Percentiles rank a stretch among this genome's conserved stretches.
Conservation (phyloP, 2,113 vertebrate species). For the Bucco capensis region DNA sequence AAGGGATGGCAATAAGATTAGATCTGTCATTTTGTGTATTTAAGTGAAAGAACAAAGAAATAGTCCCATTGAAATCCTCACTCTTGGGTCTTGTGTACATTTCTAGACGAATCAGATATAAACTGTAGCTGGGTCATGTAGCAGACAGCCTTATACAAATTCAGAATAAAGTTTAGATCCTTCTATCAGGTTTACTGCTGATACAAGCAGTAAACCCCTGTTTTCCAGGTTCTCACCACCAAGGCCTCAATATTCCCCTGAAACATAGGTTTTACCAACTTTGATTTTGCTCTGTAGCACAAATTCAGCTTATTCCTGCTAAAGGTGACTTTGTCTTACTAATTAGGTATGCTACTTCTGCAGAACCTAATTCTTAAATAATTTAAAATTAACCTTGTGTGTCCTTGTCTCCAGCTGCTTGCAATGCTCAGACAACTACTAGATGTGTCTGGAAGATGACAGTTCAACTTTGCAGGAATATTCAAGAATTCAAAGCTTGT, state of each 20-base stretch:
- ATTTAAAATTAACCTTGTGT: not conserved
- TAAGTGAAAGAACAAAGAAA: not conserved
- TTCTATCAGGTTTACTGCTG: not conserved
- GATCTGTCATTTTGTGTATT: not conserved
- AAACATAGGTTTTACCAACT: not conserved
- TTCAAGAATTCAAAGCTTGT: not conserved
- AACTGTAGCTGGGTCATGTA: not conserved
- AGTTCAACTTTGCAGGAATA: not conserved
- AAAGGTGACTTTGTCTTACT: not conserved
- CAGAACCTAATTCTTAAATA: not conserved
- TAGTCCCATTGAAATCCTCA: not conserved
- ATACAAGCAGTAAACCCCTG: not conserved
- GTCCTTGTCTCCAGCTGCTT: not conserved
- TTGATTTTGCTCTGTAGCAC: not conserved
- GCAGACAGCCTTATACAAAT: not conserved
- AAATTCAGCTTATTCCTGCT: not conserved
- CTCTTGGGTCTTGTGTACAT: not conserved
- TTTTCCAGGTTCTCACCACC: not conserved
- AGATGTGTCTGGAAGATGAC: not conserved
- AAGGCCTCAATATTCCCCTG: not conserved
- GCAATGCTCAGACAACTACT: not conserved
- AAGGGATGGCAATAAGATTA: not conserved
- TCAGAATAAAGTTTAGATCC: not conserved
- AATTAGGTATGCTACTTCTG: not conserved
- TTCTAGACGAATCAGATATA: not conserved